Evolutionary conservation across 2,888 invertebrate species (phyloP), one percentile per base, ranked within the genome.

Genomic region (Nasonia oneida): DNA sequence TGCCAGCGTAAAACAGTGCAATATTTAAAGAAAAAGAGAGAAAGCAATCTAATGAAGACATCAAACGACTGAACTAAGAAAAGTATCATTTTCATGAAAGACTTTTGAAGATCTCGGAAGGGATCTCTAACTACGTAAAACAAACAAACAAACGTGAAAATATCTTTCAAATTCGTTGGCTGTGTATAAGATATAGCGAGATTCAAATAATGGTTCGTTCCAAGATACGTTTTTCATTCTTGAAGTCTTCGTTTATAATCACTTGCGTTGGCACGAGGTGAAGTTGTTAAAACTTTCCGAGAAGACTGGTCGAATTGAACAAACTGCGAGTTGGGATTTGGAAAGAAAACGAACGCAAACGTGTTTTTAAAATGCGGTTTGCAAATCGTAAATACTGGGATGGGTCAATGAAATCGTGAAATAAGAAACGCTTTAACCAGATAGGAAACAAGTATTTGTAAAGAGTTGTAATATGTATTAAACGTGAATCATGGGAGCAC

Each of bases 1-100:
- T 88, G 90, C 90, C 77, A 93, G 90, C 81, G 84, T 91, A 80
- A 93, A 93, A 89, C 92, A 92, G 89, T 93, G 92, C 90, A 93
- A 93, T 90, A 92, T 93, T 90, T 92, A 92, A 77, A 86, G 79
- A 42, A 10, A 81, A 10, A 61, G 23, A 50, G 18, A 73, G 61
- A 77, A 61, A 80, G 29, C 81, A 18, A 81, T 74, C 15, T 57
- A 53, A 67, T 82, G 70, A 81, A 75, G 47, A 85, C 42, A 85
- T 78, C 77, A 80, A 81, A 85, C 47, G 87, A 85, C 85, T 87
- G 85, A 85, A 82, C 42, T 64, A 74, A 77, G 79, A 57, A 84
- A 70, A 73, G 42, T 53, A 81, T 80, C 50, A 73, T 80, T 57
- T 42, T 83, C 78, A 64, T 67, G 33, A 86, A 82, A 87, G 83